Evolutionary conservation across 2,113 vertebrate species (phyloP), one percentile per base, ranked within the genome.

Genomic region (Lamprotornis superbus): DNA sequence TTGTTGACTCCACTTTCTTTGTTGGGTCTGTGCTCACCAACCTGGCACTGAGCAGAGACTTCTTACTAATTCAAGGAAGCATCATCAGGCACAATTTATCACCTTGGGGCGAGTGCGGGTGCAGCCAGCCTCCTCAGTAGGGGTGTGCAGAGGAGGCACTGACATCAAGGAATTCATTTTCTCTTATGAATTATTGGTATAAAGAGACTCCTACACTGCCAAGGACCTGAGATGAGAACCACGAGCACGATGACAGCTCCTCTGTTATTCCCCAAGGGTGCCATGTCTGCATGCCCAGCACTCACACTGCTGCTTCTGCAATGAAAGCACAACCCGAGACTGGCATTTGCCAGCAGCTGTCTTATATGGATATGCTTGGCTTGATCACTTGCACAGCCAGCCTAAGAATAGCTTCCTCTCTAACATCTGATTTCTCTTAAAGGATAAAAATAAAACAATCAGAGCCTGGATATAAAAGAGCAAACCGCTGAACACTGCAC

Each of bases 401-500:
- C 37, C 96, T 96, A 94, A 95, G 92, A 97, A 95, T 95, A 96
- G 88, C 92, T 94, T 71, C 90, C 80, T 94, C 92, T 94, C 96
- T 92, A 96, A 93, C 95, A 96, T 96, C 94, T 96, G 95, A 96
- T 96, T 96, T 96, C 92, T 96, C 95, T 96, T 96, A 95, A 97
- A 96, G 83, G 88, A 95, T 96, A 96, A 96, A 96, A 97, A 97
- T 97, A 96, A 96, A 95, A 94, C 90, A 88, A 90, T 96, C 86
- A 93, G 83, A 95, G 93, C 47, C 71, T 93, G 86, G 69, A 60
- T 95, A 97, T 94, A 91, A 94, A 97, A 92, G 83, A 96, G 57
- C 83, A 83, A 96, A 96, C 85, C 84, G 57, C 94, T 95, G 93
- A 96, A 92, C 69, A 33, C 39, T 95, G 92, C 95, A 90, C 90